phyloP scores from a whole-genome alignment of 23 tunicate species.

The Botrylloides violaceus region DNA sequence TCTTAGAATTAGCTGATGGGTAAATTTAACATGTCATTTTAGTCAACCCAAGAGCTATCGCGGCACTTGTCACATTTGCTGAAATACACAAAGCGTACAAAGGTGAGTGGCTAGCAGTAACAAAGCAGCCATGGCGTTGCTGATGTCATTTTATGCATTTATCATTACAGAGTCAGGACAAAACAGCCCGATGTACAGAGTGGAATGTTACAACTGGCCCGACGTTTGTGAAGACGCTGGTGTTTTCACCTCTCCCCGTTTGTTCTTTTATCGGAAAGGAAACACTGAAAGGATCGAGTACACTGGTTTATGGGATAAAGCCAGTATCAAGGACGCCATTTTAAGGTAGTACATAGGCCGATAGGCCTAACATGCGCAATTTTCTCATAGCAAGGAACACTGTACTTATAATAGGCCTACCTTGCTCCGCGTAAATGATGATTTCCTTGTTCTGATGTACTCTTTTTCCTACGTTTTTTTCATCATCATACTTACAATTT shows the following conservation, averaged over 20 bases:
- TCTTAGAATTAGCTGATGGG: not conserved
- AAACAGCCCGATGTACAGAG: slow-evolving; percentile 40
- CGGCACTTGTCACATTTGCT: slow-evolving; percentile 38
- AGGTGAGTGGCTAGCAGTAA: slow-evolving; percentile 23
- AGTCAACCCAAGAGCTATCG: slow-evolving; percentile 75
- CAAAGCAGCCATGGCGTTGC: too few relatives aligned
- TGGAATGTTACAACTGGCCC: slow-evolving; percentile 94
- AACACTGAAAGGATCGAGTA: slow-evolving; percentile 25
- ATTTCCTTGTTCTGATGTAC: too few relatives aligned
- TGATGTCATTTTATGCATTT: not conserved
- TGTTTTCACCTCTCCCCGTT: slow-evolving; percentile 47
- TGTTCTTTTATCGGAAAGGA: slow-evolving; percentile 41
- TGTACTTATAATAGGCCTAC: too few relatives aligned
- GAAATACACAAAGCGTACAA: slow-evolving; percentile 37
- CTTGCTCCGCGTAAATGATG: too few relatives aligned
- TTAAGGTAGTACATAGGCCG: too few relatives aligned
- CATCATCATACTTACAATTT: too few relatives aligned
- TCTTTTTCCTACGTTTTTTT: too few relatives aligned
- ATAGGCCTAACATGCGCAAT: too few relatives aligned
- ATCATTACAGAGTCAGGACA: not conserved
- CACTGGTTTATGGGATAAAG: slow-evolving; percentile 44
- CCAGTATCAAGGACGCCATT: slow-evolving; percentile 31
- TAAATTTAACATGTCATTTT: slow-evolving; percentile 17
- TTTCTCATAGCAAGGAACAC: too few relatives aligned
- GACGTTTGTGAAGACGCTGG: slow-evolving; percentile 62